Base-by-base conservation (phyloP, 2,113 vertebrate genomes). In the Dipodomys stephensi region DNA sequence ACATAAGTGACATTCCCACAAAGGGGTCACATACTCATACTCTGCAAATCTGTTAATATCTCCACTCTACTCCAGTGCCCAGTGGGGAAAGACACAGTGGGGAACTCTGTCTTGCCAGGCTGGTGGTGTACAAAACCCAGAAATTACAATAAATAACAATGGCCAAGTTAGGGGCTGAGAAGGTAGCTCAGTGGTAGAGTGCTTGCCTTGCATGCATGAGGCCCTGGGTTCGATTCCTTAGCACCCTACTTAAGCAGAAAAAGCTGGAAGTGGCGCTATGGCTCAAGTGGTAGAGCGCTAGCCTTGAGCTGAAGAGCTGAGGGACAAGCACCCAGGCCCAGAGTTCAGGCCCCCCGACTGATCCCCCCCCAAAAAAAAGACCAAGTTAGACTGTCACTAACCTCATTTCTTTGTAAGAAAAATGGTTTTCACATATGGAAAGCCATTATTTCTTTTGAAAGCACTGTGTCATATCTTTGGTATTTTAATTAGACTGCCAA, bases 401-500 rank as follows among this genome's bases (percentile, higher is more conserved):
- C 22, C 22, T 68, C 35, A 57, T 60, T 74, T 83, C 64, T 78
- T 78, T 76, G 57, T 44, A 64, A 25, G 12, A 46, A 88, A 74
- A 74, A 44, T 7, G 2, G 23, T 78, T 81, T 91, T 92, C 57
- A 68, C 28, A 35, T 23, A 19, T 49, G 28, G 60, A 73, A 93
- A 78, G 57, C 46, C 13, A 57, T 88, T 77, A 25, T 90, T 60
- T 30, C 65, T 81, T 79, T 23, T 83, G 19, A 92, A 78, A 91
- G 23, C 32, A 83, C 0, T 68, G 16, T 68, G 16, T 46, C 71
- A 64, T 77, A 13, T 62, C 19, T 49, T 73, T 69, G 44, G 46
- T 80, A 62, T 93, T 68, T 64, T 65, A 80, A 92, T 85, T 82
- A 83, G 69, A 88, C 72, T 64, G 44, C 46, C 87, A 73, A 96